These are phyloP conservation scores for Serranus cabrilla DNA, from an alignment of 2,797 vertebrate genomes.

Conservation along the genomic window DNA sequence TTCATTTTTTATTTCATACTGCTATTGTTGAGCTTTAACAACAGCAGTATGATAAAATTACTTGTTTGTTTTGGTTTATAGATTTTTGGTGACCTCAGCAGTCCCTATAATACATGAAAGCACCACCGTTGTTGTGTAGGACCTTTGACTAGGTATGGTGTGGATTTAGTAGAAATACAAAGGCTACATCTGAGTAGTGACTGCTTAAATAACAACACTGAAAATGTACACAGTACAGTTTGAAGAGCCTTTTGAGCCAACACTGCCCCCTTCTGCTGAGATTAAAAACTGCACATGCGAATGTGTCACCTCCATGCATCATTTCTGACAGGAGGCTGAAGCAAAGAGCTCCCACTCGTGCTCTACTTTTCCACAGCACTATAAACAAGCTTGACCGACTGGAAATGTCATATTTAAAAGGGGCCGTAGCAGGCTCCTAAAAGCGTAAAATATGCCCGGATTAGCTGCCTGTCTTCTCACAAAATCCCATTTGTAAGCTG, in stretches of 20 bases:
- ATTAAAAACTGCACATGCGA: conserved; percentile 24
- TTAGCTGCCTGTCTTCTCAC: neutral
- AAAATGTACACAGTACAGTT: neutral
- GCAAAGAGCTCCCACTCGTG: neutral
- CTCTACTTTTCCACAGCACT: neutral
- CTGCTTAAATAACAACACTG: neutral
- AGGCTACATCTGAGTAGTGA: neutral
- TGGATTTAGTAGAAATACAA: neutral
- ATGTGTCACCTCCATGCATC: neutral
- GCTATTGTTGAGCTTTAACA: neutral
- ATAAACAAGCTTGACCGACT: neutral
- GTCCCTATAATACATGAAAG: neutral
- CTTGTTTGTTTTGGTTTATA: neutral
- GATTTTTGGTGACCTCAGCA: neutral
- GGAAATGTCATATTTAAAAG: neutral
- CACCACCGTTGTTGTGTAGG: neutral
- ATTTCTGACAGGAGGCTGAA: neutral
- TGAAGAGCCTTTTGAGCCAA: neutral
- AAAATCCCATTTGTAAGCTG: no score
- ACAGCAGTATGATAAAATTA: neutral
- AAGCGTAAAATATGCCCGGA: no score
- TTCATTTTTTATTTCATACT: neutral
- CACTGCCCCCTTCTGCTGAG: conserved; percentile 40
- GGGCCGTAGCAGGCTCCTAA: neutral
- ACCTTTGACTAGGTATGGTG: neutral